Evolutionary conservation across 2,888 invertebrate genomes (phyloP), one percentile per base, ranked within the genome.

Genomic region (Smittia sp.): DNA sequence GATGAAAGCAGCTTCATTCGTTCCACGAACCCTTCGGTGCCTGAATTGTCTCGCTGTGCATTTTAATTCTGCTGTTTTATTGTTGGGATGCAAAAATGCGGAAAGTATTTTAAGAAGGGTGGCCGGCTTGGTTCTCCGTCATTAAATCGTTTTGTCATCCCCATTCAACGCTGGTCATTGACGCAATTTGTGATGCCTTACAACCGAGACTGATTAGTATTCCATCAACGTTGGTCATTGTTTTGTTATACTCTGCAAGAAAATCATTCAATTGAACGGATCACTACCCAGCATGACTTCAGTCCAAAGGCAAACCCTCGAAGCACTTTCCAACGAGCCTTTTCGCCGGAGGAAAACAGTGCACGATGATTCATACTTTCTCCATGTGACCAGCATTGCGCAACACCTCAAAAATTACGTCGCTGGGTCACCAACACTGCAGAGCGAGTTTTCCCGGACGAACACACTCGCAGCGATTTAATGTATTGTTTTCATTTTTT

Each of bases 351-450:
- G 22, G 39, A 20, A 20, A 41, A 54, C 25, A 38, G 24, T 39
- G 38, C 11, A 54, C 46, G 68, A 69, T 72, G 72, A 72, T 72
- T 72, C 72, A 72, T 72, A 69, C 69, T 69, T 69, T 62, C 38
- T 72, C 58, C 72, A 72, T 72, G 72, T 72, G 72, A 72, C 72
- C 52, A 62, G 25, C 72, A 72, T 72, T 72, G 72, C 72, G 72
- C 72, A 72, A 72, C 72, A 72, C 32, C 69, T 18, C n/a, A 9
- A 15, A 70, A 72, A 62, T 72, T 62, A 62, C 62, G 62, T 62
- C 20, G 72, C 20, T 62, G 39, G 62, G 38, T 62, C 72, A 72
- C 72, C 6, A 9, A 72, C 62, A 72, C 72, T 25, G 58, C 1
- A 11, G n/a, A 24, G 27, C 7, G 52, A 11, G 13, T 7, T 72